Evolutionary conservation across 2,888 invertebrate species (phyloP).

Genomic region (Papilio elwesi): DNA sequence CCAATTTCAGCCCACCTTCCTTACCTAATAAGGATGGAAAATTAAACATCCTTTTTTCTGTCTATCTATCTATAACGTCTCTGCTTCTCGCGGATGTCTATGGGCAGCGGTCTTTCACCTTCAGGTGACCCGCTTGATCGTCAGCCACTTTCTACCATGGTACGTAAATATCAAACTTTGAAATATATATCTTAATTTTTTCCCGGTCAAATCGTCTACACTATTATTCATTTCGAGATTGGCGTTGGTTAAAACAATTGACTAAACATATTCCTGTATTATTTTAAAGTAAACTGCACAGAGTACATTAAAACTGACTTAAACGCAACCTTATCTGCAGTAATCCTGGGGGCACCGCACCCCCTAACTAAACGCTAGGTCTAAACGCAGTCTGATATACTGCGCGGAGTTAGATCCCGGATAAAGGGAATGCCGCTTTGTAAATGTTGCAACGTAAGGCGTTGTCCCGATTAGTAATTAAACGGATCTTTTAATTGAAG

Average conservation of each 20-base stretch:
- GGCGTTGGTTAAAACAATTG: neutral
- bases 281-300: slow-evolving; percentile 44
- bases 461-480: slow-evolving; percentile 13
- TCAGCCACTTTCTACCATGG: too few species aligned
- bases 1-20: too few species aligned
- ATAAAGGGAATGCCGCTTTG: slow-evolving; percentile 46
- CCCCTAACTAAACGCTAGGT: slow-evolving; percentile 48
- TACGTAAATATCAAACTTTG: too few species aligned
- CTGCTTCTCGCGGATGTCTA: too few species aligned
- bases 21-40: too few species aligned
- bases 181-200: too few species aligned
- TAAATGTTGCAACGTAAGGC: slow-evolving; percentile 39
- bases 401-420: slow-evolving; percentile 46
- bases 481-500: slow-evolving; percentile 40
- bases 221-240: neutral
- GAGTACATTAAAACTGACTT: slow-evolving; percentile 49
- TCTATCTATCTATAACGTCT: too few species aligned
- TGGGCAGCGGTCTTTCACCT: too few species aligned
- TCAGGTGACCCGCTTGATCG: too few species aligned
- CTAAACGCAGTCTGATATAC: slow-evolving; percentile 46
- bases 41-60: too few species aligned
- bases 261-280: slow-evolving; percentile 26
- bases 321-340: slow-evolving; percentile 53
- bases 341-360: slow-evolving; percentile 50
- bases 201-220: neutral